Conservation (phyloP, 2,888 invertebrate species). For the Eilema caniola region DNA sequence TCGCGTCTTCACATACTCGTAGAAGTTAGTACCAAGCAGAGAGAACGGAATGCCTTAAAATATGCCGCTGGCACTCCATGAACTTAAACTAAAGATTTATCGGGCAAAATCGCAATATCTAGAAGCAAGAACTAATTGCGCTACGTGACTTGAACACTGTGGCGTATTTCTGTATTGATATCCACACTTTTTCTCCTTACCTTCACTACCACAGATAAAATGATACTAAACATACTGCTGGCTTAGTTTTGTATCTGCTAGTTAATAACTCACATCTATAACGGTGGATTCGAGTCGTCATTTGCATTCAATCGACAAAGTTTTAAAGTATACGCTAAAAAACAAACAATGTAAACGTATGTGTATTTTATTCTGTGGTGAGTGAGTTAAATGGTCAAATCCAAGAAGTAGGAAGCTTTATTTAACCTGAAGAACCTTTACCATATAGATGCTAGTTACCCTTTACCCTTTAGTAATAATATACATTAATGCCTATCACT, state of each 20-base stretch:
- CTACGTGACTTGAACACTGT: slow-evolving; percentile 19
- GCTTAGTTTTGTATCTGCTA: no score
- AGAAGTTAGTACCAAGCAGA: slow-evolving; percentile 6
- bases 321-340: no score
- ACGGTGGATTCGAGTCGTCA: no score
- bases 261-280: no score
- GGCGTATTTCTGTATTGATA: background rate
- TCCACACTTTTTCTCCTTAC: background rate
- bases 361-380: no score
- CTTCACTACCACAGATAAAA: background rate
- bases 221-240: no score
- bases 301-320: background rate
- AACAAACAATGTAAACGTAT: no score
- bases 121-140: slow-evolving; percentile 19
- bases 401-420: no score
- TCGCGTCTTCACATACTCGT: background rate
- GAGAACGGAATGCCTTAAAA: slow-evolving; percentile 8
- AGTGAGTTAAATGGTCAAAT: background rate
- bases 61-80: slow-evolving; percentile 4
- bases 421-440: no score
- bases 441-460: no score
- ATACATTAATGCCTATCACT: background rate
- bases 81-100: slow-evolving; percentile 19
- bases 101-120: slow-evolving; percentile 17
- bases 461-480: no score